Evolutionary conservation across 2,888 invertebrate species (phyloP).

Genomic region (Dryomyza anilis): DNA sequence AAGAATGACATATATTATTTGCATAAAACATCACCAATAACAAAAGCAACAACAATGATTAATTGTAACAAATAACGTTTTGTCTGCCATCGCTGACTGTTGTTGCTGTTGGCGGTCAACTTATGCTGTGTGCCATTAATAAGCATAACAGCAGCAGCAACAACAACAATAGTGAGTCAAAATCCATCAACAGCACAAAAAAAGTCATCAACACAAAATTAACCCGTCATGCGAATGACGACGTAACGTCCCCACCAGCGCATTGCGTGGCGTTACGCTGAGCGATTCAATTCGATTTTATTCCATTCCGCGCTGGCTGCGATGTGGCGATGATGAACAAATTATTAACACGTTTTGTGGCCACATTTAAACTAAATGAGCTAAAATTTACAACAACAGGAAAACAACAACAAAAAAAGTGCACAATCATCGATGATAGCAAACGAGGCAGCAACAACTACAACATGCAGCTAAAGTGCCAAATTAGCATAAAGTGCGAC

Average conservation of each 20-base stretch:
- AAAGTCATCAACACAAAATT: constrained; percentile 32
- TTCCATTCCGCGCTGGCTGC: no score
- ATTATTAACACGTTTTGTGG: constrained; percentile 23
- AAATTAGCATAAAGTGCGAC: constrained; percentile 19
- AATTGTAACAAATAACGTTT: no score
- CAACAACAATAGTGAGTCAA: not conserved
- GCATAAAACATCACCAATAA: no score
- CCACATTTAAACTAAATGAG: constrained; percentile 6
- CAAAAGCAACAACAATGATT: no score
- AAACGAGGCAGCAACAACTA: not conserved
- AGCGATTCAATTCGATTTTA: no score
- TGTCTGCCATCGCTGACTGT: no score
- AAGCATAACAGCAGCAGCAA: no score
- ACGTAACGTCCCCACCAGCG: constrained; percentile 25
- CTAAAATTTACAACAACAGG: not conserved
- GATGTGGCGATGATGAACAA: constrained; percentile 28
- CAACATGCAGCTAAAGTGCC: not conserved
- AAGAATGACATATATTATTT: no score
- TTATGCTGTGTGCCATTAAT: no score
- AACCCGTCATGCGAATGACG: constrained; percentile 34
- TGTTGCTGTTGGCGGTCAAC: no score
- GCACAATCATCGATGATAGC: constrained; percentile 6
- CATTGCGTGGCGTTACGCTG: not conserved
- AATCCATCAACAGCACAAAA: constrained; percentile 10
- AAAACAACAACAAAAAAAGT: constrained; percentile 10